Conservation (phyloP, 2,797 vertebrate species). For the Heteromormyrus szaboi region DNA sequence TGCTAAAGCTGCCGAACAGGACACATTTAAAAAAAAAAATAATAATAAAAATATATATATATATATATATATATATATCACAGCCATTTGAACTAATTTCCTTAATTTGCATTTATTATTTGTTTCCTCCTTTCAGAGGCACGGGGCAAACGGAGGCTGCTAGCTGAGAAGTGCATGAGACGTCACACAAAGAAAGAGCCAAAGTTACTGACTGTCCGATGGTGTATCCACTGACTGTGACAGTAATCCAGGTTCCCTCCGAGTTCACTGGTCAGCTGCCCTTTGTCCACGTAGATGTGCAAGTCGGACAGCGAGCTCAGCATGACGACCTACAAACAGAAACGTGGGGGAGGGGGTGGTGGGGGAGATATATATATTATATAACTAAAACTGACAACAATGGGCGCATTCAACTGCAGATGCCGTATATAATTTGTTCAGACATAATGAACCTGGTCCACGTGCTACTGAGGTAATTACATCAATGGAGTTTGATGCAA, state of each 20-base stretch:
- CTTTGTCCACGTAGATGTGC: conserved; percentile 82
- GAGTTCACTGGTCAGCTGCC: conserved; percentile 79
- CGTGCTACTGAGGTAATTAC: background rate
- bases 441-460: background rate
- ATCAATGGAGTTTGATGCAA: background rate
- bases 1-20: too few species aligned
- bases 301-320: conserved; percentile 88
- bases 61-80: background rate
- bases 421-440: background rate
- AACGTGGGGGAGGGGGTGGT: background rate
- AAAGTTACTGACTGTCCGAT: conserved; percentile 77
- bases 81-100: background rate
- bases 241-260: conserved; percentile 83
- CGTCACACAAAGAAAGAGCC: background rate
- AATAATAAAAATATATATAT: too few species aligned
- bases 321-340: conserved; percentile 75
- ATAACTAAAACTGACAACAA: background rate
- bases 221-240: conserved; percentile 88
- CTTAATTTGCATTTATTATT: background rate
- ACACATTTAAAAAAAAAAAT: too few species aligned
- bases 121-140: background rate
- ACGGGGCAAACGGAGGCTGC: background rate
- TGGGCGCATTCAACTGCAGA: background rate
- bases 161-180: background rate
- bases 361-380: background rate